Percentiles rank a stretch among this genome's conserved stretches.
Evolutionary conservation across 1,140 invertebrate species (phyloP).

Genomic region (Leptinotarsa defecta): DNA sequence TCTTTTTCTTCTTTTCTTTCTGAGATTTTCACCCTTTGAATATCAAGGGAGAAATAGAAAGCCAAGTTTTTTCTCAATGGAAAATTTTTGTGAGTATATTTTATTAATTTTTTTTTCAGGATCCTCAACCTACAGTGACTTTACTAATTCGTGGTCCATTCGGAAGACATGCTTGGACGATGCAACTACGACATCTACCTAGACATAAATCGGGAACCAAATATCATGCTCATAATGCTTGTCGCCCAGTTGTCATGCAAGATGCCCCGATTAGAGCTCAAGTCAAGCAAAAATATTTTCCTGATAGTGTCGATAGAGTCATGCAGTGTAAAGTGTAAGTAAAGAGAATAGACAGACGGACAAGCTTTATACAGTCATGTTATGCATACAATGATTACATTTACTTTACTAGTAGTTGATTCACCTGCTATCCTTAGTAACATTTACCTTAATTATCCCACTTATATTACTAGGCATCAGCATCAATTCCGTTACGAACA

Average conservation of each 20-base stretch:
- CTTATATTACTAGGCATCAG: too few relatives aligned
- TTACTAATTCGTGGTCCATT: constrained; percentile 88
- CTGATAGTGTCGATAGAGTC: constrained; percentile 81
- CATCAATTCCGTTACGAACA: too few relatives aligned
- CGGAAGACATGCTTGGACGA: constrained; percentile 92
- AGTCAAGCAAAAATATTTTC: constrained; percentile 78
- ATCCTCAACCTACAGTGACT: constrained; percentile 76
- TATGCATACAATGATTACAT: too few relatives aligned
- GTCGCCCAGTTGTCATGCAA: constrained; percentile 77
- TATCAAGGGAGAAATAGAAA: too few relatives aligned
- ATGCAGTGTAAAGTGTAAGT: constrained; percentile 76
- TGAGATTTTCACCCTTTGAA: too few relatives aligned
- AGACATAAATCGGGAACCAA: constrained; percentile 76
- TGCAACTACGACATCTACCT: constrained; percentile 84
- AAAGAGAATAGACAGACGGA: background rate
- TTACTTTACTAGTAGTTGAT: too few relatives aligned
- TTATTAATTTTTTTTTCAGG: constrained; percentile 42
- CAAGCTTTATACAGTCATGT: too few relatives aligned
- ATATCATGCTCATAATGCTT: constrained; percentile 72
- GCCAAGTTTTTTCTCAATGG: too few relatives aligned
- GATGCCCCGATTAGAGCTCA: constrained; percentile 67
- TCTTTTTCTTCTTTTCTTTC: too few relatives aligned
- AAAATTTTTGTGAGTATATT: too few relatives aligned
- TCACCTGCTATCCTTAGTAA: too few relatives aligned
- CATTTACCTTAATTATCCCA: too few relatives aligned